Conservation (phyloP, 2,888 invertebrate genomes). For the Parthenolecanium corni region DNA sequence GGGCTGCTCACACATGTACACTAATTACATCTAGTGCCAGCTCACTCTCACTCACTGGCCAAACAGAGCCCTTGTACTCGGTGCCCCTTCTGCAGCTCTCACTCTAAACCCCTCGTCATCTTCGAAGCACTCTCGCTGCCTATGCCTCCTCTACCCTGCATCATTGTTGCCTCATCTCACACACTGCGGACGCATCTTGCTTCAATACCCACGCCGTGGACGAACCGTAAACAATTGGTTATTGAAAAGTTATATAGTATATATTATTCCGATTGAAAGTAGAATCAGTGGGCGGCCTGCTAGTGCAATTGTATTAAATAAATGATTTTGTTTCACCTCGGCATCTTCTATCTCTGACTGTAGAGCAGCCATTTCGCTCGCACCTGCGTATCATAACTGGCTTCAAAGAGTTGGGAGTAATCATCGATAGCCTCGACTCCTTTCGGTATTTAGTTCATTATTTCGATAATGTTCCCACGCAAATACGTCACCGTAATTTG, state of each 20-base stretch:
- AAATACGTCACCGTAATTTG: not conserved
- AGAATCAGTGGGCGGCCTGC: constrained; percentile 25
- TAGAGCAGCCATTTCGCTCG: not conserved
- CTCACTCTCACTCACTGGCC: not conserved
- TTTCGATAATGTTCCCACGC: constrained; percentile 22
- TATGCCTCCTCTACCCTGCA: no score
- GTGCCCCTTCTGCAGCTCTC: no score
- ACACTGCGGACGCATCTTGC: constrained; percentile 17
- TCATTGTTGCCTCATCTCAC: no score
- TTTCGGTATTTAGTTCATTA: constrained; percentile 21
- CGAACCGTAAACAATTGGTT: constrained; percentile 25
- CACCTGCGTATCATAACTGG: not conserved
- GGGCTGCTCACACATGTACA: constrained; percentile 1
- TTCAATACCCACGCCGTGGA: constrained; percentile 22
- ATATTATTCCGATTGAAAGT: constrained; percentile 23
- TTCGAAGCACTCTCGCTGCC: no score
- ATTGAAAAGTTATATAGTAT: constrained; percentile 19
- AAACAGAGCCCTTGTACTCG: no score
- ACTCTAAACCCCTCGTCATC: no score
- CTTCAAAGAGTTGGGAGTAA: not conserved
- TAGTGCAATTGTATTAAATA: constrained; percentile 25
- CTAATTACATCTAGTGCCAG: constrained; percentile 12
- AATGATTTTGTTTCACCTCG: constrained; percentile 24
- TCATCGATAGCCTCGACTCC: not conserved
- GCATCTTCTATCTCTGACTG: not conserved